Conservation (phyloP, 2,113 vertebrate species). For the Polyodon spathula region DNA sequence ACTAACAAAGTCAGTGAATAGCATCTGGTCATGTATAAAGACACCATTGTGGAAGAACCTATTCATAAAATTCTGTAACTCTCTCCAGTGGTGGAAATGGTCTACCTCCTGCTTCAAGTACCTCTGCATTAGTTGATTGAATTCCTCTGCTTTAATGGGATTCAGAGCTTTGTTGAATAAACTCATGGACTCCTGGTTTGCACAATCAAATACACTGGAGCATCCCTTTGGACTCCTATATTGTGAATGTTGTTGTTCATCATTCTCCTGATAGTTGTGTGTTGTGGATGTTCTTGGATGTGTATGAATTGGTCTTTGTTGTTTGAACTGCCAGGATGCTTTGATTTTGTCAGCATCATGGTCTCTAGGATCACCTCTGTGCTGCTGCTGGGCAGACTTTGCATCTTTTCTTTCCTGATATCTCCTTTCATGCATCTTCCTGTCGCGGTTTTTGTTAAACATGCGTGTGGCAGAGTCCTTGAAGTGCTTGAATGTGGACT, state of each 20-base stretch:
- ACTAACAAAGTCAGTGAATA: slow-evolving; percentile 87
- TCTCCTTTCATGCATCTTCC: slow-evolving; percentile 46
- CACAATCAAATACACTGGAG: slow-evolving; percentile 71
- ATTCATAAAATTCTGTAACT: slow-evolving; percentile 76
- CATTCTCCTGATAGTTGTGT: slow-evolving; percentile 37
- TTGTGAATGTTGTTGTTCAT: slow-evolving; percentile 27
- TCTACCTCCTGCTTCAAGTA: slow-evolving; percentile 77
- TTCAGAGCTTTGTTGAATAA: slow-evolving; percentile 72
- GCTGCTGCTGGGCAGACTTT: slow-evolving; percentile 34
- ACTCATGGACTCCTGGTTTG: slow-evolving; percentile 70
- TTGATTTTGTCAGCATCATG: slow-evolving; percentile 30
- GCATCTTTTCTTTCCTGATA: slow-evolving; percentile 45
- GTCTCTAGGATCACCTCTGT: slow-evolving; percentile 31
- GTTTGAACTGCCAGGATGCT: slow-evolving; percentile 42
- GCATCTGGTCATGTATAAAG: slow-evolving; percentile 89
- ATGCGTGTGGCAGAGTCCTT: slow-evolving; percentile 78
- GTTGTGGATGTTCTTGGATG: slow-evolving; percentile 35
- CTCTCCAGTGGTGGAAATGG: slow-evolving; percentile 84
- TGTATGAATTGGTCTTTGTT: slow-evolving; percentile 32
- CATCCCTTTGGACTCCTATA: slow-evolving; percentile 56
- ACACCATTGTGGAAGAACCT: slow-evolving; percentile 81
- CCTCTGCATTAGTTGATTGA: slow-evolving; percentile 70
- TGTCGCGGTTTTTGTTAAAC: slow-evolving; percentile 68
- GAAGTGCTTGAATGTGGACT: slow-evolving; percentile 85
- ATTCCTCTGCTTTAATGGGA: slow-evolving; percentile 78